Percentiles rank a stretch among this genome's conserved stretches.
These are phyloP conservation scores for Myotis davidii DNA, from an alignment of 2,113 vertebrate genomes.

Conservation along the genomic window DNA sequence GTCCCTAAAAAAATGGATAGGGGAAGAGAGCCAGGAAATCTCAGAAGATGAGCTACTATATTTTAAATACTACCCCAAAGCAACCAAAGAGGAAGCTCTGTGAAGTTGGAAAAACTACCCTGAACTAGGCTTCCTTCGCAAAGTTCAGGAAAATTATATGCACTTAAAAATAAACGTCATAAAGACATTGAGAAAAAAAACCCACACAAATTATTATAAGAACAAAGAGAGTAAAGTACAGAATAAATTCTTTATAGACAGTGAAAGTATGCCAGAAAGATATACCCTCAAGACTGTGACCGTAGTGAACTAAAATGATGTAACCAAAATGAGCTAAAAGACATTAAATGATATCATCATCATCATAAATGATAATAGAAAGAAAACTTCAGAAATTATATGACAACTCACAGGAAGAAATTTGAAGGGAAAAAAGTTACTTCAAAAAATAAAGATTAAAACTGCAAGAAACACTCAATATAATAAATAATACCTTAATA, in stretches of 20 bases:
- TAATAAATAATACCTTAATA: neutral
- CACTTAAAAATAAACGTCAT: neutral
- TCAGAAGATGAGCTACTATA: neutral
- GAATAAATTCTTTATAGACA: neutral
- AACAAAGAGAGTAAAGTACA: slow-evolving; percentile 7
- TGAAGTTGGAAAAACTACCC: neutral
- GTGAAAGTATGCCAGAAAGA: neutral
- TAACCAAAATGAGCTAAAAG: slow-evolving; percentile 1
- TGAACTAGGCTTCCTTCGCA: neutral
- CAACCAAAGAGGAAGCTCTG: neutral
- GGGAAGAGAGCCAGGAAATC: neutral
- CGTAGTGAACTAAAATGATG: neutral
- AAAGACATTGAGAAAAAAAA: neutral
- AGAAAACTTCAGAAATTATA: neutral
- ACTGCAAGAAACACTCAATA: neutral
- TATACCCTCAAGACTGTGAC: neutral
- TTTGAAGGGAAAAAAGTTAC: neutral
- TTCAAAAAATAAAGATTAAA: slow-evolving; percentile 5
- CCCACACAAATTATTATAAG: neutral
- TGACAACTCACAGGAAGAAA: neutral
- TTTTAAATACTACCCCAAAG: neutral
- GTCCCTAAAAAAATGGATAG: neutral
- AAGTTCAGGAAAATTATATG: neutral
- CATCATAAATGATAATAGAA: neutral
- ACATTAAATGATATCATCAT: neutral